phyloP scores from a whole-genome alignment of 2,113 vertebrate species.

The Oophaga pumilio region DNA sequence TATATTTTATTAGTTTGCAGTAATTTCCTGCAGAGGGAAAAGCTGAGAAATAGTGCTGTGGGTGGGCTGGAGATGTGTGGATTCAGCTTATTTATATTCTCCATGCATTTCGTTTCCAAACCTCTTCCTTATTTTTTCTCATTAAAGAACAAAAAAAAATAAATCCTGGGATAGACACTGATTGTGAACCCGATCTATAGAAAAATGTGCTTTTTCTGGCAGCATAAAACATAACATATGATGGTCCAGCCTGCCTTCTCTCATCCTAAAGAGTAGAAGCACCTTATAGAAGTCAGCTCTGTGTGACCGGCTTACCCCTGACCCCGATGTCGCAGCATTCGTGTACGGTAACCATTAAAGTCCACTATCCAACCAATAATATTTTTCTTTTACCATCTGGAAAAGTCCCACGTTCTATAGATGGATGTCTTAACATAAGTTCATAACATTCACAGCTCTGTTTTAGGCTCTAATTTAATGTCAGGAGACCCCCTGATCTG shows the following conservation, averaged over 20 bases:
- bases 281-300: neutral
- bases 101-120: neutral
- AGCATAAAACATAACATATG: neutral
- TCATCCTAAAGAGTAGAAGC: neutral
- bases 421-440: too few relatives aligned
- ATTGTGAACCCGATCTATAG: neutral
- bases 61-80: slow-evolving; percentile 41
- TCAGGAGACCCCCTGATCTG: too few relatives aligned
- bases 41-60: slow-evolving; percentile 28
- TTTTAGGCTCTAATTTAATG: too few relatives aligned
- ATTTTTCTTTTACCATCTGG: neutral
- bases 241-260: neutral
- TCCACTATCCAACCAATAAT: neutral
- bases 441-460: too few relatives aligned
- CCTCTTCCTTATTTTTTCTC: neutral
- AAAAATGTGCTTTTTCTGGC: neutral
- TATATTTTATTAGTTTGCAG: slow-evolving; percentile 41
- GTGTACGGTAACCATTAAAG: neutral
- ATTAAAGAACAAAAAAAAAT: neutral
- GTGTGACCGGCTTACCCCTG: neutral
- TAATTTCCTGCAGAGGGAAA: slow-evolving; percentile 47
- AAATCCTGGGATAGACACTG: neutral
- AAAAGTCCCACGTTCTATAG: neutral
- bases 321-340: neutral
- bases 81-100: slow-evolving; percentile 41